phyloP scores from a whole-genome alignment of 2,797 vertebrate genomes.

The Dipus sagitta region DNA sequence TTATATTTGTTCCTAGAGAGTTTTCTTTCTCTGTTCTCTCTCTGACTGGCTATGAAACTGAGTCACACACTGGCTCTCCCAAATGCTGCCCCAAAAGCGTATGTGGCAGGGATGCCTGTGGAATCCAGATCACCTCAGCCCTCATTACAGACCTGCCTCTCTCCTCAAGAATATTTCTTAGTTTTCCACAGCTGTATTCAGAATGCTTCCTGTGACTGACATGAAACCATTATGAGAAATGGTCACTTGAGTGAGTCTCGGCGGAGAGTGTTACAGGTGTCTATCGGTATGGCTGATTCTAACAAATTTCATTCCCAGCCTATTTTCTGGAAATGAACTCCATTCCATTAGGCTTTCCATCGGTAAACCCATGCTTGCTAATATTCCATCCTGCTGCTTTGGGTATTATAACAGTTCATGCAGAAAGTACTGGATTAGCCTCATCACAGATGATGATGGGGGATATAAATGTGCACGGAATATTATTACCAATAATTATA shows the following conservation, averaged over 20 bases:
- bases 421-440: conserved; percentile 81
- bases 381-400: conserved; percentile 75
- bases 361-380: conserved; percentile 62
- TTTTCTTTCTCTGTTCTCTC: neutral
- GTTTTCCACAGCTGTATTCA: neutral
- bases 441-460: conserved; percentile 72
- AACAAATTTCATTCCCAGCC: conserved; percentile 49
- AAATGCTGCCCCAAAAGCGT: neutral
- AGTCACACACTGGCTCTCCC: neutral
- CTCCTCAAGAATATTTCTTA: neutral
- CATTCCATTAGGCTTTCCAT: conserved; percentile 55
- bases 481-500: conserved; percentile 78
- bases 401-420: conserved; percentile 78
- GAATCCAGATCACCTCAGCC: conserved; percentile 47
- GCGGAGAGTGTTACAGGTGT: conserved; percentile 63
- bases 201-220: conserved; percentile 7
- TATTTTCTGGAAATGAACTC: conserved; percentile 76
- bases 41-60: neutral
- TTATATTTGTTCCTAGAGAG: conserved; percentile 1
- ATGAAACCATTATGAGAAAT: conserved; percentile 13
- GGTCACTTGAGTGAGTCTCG: conserved; percentile 10
- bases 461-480: conserved; percentile 63
- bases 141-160: conserved; percentile 34
- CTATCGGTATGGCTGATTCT: conserved; percentile 42
- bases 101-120: neutral